Evolutionary conservation across 2,888 invertebrate species (phyloP).

Genomic region (Andrena marginata): DNA sequence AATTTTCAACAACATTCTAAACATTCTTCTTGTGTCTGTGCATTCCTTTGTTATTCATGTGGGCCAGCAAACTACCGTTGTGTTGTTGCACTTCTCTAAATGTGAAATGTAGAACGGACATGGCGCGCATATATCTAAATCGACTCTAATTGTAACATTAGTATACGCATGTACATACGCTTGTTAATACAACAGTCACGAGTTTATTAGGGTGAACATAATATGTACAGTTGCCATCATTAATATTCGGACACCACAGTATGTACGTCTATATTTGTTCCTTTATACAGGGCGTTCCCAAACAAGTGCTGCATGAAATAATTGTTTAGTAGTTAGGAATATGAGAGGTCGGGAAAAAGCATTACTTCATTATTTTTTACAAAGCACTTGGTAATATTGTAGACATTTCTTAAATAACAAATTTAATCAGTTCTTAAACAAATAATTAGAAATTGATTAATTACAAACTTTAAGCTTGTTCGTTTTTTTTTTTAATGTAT

Average conservation of each 20-base stretch:
- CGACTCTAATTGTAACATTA: slow-evolving; percentile 35
- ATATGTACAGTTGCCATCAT: not conserved
- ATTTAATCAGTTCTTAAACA: no score
- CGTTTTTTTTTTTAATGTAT: no score
- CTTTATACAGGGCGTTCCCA: not conserved
- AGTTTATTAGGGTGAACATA: slow-evolving; percentile 19
- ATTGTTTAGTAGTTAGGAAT: not conserved
- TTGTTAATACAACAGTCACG: slow-evolving; percentile 20
- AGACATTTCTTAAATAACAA: no score
- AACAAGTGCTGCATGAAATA: not conserved
- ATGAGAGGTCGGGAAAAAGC: not conserved
- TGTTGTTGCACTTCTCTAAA: not conserved
- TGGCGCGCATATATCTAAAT: slow-evolving; percentile 11
- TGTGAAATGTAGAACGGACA: slow-evolving; percentile 7
- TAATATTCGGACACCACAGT: not conserved
- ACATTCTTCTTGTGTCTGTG: slow-evolving; percentile 4
- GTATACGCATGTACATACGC: slow-evolving; percentile 18
- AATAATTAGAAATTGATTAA: no score
- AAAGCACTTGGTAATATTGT: not conserved
- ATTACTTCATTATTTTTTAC: not conserved
- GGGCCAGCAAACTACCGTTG: slow-evolving; percentile 5
- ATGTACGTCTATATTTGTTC: not conserved
- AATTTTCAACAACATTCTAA: slow-evolving; percentile 6
- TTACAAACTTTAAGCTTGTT: no score
- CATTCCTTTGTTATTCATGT: slow-evolving; percentile 30